Evolutionary conservation across 2,888 invertebrate species (phyloP).

Genomic region (Eugnorisma glareosa): DNA sequence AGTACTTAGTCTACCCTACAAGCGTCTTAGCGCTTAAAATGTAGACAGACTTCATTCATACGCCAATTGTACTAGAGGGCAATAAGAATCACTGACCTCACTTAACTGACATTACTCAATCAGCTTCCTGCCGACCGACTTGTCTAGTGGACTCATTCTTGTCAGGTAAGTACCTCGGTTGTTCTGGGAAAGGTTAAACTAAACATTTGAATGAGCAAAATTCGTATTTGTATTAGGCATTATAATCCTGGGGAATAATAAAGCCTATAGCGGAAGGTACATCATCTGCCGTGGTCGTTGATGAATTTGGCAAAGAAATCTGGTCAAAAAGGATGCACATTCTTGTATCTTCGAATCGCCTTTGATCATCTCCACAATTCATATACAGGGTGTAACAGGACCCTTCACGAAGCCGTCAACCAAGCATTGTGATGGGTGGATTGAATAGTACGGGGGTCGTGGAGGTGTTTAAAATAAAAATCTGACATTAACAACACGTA

Average conservation of each 20-base stretch:
- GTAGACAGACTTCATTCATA: slow-evolving; percentile 62
- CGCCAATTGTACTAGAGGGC: slow-evolving; percentile 76
- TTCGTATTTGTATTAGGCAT: not conserved
- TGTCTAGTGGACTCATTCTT: slow-evolving; percentile 54
- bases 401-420: too few species aligned
- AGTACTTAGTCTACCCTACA: not conserved
- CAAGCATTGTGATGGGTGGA: too few species aligned
- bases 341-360: not conserved
- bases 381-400: too few species aligned
- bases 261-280: not conserved
- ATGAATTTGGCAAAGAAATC: not conserved
- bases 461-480: too few species aligned
- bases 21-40: slow-evolving; percentile 28
- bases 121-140: slow-evolving; percentile 72
- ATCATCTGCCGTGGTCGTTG: not conserved
- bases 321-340: not conserved
- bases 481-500: too few species aligned
- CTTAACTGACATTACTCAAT: slow-evolving; percentile 81
- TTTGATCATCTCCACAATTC: not conserved
- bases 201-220: not conserved
- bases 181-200: slow-evolving; percentile 19
- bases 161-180: slow-evolving; percentile 30
- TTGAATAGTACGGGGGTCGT: too few species aligned
- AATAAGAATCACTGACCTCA: slow-evolving; percentile 83
- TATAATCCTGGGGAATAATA: too few species aligned